Base-by-base conservation (phyloP, 2,113 vertebrate species). In the Forbesichthys agassizii region DNA sequence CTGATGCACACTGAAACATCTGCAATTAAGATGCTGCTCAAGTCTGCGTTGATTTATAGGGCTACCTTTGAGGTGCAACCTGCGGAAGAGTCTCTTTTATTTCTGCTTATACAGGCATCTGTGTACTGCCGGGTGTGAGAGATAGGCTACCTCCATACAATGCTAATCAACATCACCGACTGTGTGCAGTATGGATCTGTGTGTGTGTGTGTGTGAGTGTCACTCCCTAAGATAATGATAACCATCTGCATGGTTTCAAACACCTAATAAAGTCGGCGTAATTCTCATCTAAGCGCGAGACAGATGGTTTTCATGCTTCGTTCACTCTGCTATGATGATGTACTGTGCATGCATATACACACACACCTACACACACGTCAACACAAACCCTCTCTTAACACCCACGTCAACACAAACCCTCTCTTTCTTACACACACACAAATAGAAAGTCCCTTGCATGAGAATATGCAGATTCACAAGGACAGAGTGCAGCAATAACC, bases 201-300 rank as follows among this genome's bases (percentile, higher is more conserved):
- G 18, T 53, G 69, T 62, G 79, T 67, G 75, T 64, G 62, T 36
- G 20, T 57, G 68, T 68, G 71, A 16, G 16, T 58, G 67, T 64
- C 65, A 79, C 67, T 79, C 74, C 73, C 82, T 70, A 55, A 81
- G 79, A 86, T 81, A 86, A 88, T 86, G 79, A 88, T 80, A 85
- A 84, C 82, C 85, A 88, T 89, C 88, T 89, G 88, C 82, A 84
- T 66, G 63, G 73, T 72, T 83, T 88, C 84, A 83, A 84, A 86
- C 86, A 82, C 79, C 80, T 84, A 86, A 88, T 90, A 85, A 89
- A 84, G 81, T 81, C 75, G 64, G 80, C 64, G 73, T 82, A 87
- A 87, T 81, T 84, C 82, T 84, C 78, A 79, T 88, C 83, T 78
- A 89, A 88, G 73, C 78, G 81, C 80, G 81, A 85, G 83, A 84